Evolutionary conservation across 2,888 invertebrate genomes (phyloP).

Genomic region (Apantesis nais): DNA sequence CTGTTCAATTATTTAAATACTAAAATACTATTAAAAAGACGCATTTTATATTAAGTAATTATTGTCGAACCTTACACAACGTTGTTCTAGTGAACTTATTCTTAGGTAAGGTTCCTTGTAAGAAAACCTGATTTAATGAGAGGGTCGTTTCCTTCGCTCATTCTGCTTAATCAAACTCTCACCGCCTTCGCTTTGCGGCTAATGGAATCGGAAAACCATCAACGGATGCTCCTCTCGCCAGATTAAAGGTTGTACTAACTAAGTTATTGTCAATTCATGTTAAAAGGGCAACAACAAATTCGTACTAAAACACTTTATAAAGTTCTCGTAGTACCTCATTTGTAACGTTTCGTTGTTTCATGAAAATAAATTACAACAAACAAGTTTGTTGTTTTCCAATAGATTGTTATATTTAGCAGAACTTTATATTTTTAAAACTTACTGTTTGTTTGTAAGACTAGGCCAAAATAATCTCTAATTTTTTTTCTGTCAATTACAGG

Average conservation of each 20-base stretch:
- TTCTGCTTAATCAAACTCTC: slow-evolving; percentile 70
- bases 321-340: slow-evolving; percentile 36
- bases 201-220: slow-evolving; percentile 81
- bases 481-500: too few species aligned
- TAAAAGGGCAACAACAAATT: slow-evolving; percentile 41
- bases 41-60: too few species aligned
- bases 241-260: slow-evolving; percentile 68
- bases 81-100: slow-evolving; percentile 8
- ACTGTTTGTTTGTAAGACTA: too few species aligned
- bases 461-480: too few species aligned
- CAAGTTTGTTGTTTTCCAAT: neutral
- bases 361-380: slow-evolving; percentile 15
- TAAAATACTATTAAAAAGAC: too few species aligned
- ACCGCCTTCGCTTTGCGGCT: slow-evolving; percentile 64
- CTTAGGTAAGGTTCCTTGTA: slow-evolving; percentile 1
- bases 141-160: slow-evolving; percentile 60
- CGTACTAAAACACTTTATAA: slow-evolving; percentile 28
- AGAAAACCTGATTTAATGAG: slow-evolving; percentile 52
- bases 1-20: too few species aligned
- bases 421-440: neutral
- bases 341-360: slow-evolving; percentile 24
- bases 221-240: slow-evolving; percentile 62
- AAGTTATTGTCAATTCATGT: slow-evolving; percentile 60
- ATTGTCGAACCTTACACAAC: too few species aligned
- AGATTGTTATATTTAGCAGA: neutral